phyloP scores from a whole-genome alignment of 2,113 vertebrate genomes.

The Trogon melanurus region DNA sequence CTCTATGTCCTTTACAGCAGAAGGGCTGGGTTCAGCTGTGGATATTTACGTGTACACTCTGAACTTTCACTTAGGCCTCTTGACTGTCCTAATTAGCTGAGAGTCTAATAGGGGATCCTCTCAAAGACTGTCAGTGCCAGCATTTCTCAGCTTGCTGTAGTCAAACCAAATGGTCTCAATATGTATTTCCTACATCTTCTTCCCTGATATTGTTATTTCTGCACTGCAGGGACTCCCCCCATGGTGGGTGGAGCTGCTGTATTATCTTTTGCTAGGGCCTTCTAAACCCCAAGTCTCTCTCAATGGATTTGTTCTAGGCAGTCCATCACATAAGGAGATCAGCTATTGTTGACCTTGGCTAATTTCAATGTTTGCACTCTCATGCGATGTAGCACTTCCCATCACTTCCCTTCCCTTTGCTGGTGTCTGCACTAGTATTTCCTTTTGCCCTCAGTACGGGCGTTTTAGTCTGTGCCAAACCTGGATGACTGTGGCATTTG shows the following conservation, averaged over 20 bases:
- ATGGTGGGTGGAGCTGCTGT: fast-evolving
- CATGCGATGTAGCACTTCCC: background rate
- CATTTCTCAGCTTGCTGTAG: background rate
- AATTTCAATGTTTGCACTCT: background rate
- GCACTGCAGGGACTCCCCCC: background rate
- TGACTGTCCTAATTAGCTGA: background rate
- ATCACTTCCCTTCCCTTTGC: background rate
- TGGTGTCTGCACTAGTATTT: background rate
- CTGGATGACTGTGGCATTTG: background rate
- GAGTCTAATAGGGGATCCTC: background rate
- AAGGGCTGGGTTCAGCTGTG: background rate
- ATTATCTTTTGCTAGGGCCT: background rate
- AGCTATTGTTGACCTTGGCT: background rate
- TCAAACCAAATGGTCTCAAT: background rate
- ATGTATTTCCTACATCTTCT: background rate
- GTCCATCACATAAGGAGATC: background rate
- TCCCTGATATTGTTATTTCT: background rate
- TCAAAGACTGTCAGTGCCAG: background rate
- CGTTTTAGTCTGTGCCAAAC: background rate
- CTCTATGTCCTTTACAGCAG: background rate
- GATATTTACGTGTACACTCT: background rate
- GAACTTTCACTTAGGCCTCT: conserved; percentile 23
- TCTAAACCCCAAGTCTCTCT: background rate
- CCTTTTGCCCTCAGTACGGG: background rate
- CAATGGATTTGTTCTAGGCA: background rate